Percentiles rank a stretch among this genome's conserved stretches.
phyloP scores from a whole-genome alignment of 1,140 invertebrate species.

The Streblospio benedicti region DNA sequence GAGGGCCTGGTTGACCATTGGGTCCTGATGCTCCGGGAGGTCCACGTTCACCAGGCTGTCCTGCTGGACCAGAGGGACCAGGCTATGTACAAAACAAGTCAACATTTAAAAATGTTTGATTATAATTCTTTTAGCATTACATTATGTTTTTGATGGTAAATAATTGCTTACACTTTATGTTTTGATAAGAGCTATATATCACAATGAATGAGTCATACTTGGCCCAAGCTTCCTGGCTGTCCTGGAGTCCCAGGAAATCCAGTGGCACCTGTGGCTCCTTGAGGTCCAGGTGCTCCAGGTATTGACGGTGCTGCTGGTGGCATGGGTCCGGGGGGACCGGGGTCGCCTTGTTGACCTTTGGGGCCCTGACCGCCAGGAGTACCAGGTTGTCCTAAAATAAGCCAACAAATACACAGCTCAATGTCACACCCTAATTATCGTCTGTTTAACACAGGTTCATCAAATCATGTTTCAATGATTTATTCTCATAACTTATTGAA shows the following conservation, averaged over 20 bases:
- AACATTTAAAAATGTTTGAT: too few relatives aligned
- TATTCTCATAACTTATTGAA: too few relatives aligned
- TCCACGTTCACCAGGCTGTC: background rate
- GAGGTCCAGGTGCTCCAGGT: background rate
- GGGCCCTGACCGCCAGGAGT: too few relatives aligned
- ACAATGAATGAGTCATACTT: too few relatives aligned
- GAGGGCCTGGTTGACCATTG: conserved; percentile 6
- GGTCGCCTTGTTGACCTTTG: too few relatives aligned
- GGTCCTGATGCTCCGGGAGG: background rate
- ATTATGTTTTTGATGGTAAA: too few relatives aligned
- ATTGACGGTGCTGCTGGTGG: too few relatives aligned
- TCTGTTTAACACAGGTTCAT: conserved; percentile 15
- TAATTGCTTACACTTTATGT: too few relatives aligned
- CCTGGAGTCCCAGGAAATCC: background rate
- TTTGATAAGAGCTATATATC: too few relatives aligned
- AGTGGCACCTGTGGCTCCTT: background rate
- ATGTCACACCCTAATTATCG: conserved; percentile 3
- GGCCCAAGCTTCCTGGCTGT: background rate
- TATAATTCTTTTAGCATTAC: too few relatives aligned
- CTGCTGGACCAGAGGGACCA: conserved; percentile 3
- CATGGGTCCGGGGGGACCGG: too few relatives aligned
- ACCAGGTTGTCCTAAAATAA: conserved; percentile 19
- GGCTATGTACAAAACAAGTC: conserved; percentile 6
- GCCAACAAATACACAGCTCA: background rate
- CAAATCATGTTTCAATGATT: too few relatives aligned